Percentiles rank a stretch among this genome's conserved stretches.
These are phyloP conservation scores for Pterostichus madidus DNA, from an alignment of 2,888 invertebrate genomes.

Conservation along the genomic window DNA sequence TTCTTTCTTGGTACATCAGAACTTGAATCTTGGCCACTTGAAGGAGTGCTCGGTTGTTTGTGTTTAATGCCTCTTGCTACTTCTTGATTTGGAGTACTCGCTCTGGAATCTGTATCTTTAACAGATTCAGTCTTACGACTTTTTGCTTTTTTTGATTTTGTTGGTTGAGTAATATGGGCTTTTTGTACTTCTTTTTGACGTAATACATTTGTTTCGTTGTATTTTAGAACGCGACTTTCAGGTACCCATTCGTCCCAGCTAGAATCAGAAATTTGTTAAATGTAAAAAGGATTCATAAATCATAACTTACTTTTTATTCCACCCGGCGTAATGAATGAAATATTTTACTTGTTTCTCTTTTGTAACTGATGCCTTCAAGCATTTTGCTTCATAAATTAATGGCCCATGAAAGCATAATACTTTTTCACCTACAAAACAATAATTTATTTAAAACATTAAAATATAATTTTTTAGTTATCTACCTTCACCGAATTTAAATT, in stretches of 20 bases:
- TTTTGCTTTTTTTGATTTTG: slow-evolving; percentile 82
- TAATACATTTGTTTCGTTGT: slow-evolving; percentile 92
- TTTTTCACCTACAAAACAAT: slow-evolving; percentile 84
- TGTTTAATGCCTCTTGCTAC: slow-evolving; percentile 72
- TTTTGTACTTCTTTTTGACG: slow-evolving; percentile 92
- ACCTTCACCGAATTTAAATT: slow-evolving; percentile 88
- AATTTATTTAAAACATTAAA: neutral
- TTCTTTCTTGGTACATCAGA: slow-evolving; percentile 80
- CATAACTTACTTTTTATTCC: slow-evolving; percentile 93
- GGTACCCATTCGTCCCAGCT: slow-evolving; percentile 97
- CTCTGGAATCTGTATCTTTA: slow-evolving; percentile 81
- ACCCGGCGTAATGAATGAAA: slow-evolving; percentile 97
- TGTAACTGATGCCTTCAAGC: slow-evolving; percentile 88
- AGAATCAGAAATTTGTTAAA: slow-evolving; percentile 71
- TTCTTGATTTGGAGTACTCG: slow-evolving; percentile 83
- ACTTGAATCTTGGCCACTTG: slow-evolving; percentile 77
- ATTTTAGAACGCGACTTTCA: slow-evolving; percentile 93
- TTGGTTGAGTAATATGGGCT: slow-evolving; percentile 87
- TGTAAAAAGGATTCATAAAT: neutral
- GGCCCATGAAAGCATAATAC: slow-evolving; percentile 98
- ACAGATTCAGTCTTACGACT: slow-evolving; percentile 72
- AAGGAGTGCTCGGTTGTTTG: slow-evolving; percentile 73
- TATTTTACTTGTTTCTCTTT: slow-evolving; percentile 94
- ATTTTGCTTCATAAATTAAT: slow-evolving; percentile 97
- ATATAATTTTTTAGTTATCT: slow-evolving; percentile 69